These are phyloP conservation scores for Orchesella cincta DNA, from an alignment of 1,140 invertebrate genomes.

Conservation along the genomic window DNA sequence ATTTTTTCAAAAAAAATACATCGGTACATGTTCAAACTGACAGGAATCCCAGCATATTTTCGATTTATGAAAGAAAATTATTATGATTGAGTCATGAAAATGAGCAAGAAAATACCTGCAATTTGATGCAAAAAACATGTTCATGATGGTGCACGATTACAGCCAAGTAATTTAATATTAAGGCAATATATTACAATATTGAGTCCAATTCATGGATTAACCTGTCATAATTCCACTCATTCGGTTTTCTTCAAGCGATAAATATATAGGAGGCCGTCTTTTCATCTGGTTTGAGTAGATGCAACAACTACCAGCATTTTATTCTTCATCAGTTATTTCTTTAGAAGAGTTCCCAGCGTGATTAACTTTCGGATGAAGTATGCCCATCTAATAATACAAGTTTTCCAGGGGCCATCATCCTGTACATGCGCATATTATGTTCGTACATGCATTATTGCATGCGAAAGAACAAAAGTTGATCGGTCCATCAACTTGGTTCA, in stretches of 20 bases:
- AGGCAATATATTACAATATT: background rate
- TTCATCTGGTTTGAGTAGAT: too few species aligned
- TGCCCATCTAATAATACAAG: background rate
- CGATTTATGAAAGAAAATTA: constrained; percentile 1
- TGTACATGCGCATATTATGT: too few species aligned
- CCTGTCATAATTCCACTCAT: constrained; percentile 6
- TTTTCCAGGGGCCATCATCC: constrained; percentile 20
- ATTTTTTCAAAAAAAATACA: too few species aligned
- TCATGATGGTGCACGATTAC: background rate
- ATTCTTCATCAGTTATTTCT: too few species aligned
- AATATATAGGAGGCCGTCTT: too few species aligned
- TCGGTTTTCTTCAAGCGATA: background rate
- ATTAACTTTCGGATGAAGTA: too few species aligned
- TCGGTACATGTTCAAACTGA: background rate
- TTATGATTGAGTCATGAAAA: constrained; percentile 18
- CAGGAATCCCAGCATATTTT: background rate
- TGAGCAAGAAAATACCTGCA: background rate
- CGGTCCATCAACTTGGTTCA: too few species aligned
- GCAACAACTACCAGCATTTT: too few species aligned
- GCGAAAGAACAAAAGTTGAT: too few species aligned
- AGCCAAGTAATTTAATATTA: background rate
- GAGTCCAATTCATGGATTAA: background rate
- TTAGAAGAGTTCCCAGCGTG: too few species aligned
- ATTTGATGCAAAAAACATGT: background rate
- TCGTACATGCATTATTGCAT: too few species aligned